phyloP scores from a whole-genome alignment of 64 coral and sea anemone genomes.

The Acropora tenuis region DNA sequence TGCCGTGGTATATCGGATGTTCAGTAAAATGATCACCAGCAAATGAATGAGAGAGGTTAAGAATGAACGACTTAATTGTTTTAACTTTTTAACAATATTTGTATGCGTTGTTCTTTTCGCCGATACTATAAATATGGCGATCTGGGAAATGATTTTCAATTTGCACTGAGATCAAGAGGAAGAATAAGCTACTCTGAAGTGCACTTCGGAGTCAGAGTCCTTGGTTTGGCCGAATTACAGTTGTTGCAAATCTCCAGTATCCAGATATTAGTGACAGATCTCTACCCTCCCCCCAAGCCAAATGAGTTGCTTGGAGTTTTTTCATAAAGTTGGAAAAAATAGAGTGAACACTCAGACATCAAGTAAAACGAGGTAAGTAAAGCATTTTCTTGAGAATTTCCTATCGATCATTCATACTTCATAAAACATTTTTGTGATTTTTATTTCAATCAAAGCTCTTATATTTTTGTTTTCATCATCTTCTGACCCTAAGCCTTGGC shows the following conservation, averaged over 20 bases:
- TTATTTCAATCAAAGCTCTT: no score
- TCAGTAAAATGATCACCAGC: neutral
- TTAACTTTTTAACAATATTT: neutral
- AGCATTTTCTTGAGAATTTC: neutral
- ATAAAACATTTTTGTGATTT: no score
- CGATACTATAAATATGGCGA: neutral
- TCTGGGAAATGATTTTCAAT: neutral
- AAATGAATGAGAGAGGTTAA: neutral
- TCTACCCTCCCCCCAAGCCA: neutral
- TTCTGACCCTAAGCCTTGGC: neutral
- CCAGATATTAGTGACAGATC: conserved; percentile 3
- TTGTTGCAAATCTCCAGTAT: neutral
- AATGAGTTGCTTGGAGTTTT: neutral
- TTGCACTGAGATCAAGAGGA: neutral
- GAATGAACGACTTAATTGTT: neutral
- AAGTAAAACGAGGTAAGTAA: neutral
- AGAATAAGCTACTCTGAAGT: neutral
- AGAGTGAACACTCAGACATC: neutral
- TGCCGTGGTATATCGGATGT: neutral
- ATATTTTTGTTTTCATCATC: neutral
- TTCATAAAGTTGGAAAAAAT: neutral
- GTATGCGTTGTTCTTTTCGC: neutral
- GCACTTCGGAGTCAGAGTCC: neutral
- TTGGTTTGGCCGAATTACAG: neutral
- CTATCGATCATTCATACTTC: no score